Percentiles rank a stretch among this genome's conserved stretches.
Evolutionary conservation across 2,888 invertebrate genomes (phyloP).

Genomic region (Ametastegia equiseti): DNA sequence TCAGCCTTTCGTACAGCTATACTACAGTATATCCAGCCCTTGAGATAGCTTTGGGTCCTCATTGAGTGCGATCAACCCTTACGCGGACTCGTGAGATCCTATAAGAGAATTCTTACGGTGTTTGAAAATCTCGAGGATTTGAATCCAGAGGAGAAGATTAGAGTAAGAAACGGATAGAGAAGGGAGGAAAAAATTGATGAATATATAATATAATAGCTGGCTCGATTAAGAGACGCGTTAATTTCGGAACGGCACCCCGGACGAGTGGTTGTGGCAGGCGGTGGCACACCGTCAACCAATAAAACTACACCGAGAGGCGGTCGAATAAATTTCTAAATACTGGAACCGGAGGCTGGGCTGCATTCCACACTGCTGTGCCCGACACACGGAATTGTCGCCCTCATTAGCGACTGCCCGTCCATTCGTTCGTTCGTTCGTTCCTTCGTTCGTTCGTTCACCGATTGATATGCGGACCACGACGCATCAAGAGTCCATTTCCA

Average conservation of each 20-base stretch:
- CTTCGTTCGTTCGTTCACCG: slow-evolving; percentile 56
- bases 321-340: slow-evolving; percentile 72
- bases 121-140: no score
- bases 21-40: neutral
- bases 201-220: slow-evolving; percentile 14
- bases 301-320: slow-evolving; percentile 69
- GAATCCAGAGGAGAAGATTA: neutral
- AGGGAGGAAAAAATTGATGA: neutral
- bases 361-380: slow-evolving; percentile 70
- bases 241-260: slow-evolving; percentile 44
- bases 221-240: slow-evolving; percentile 43
- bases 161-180: neutral
- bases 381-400: slow-evolving; percentile 72
- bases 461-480: slow-evolving; percentile 71
- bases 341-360: slow-evolving; percentile 68
- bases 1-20: neutral
- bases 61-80: neutral
- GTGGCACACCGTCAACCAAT: slow-evolving; percentile 69
- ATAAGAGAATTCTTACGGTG: no score
- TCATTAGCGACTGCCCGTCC: slow-evolving; percentile 67
- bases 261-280: slow-evolving; percentile 53
- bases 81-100: no score
- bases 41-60: neutral
- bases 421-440: slow-evolving; percentile 57
- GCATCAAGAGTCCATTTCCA: slow-evolving; percentile 69